These are phyloP conservation scores for Scaptomyza montana DNA, from an alignment of 1,140 invertebrate genomes.

Conservation along the genomic window DNA sequence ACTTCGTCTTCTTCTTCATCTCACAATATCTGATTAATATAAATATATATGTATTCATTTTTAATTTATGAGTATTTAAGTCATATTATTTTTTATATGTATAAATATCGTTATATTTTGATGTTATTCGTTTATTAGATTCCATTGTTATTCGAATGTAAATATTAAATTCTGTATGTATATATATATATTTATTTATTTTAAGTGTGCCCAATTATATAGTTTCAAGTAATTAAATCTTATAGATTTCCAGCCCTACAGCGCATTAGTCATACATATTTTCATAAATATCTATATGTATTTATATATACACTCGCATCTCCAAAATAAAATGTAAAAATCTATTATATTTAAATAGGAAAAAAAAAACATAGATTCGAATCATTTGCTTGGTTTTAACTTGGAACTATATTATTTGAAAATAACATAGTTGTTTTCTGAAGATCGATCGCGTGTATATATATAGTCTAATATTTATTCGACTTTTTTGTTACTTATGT, in stretches of 20 bases:
- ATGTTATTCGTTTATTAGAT: constrained; percentile 11
- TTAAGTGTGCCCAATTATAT: constrained; percentile 51
- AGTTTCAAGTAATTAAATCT: constrained; percentile 48
- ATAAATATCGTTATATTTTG: constrained; percentile 35
- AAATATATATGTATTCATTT: constrained; percentile 44
- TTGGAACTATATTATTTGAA: background rate
- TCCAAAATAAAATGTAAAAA: constrained; percentile 1
- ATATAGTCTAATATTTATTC: too few species aligned
- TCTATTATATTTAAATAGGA: too few species aligned
- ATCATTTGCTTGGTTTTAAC: background rate
- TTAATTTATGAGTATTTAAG: constrained; percentile 39
- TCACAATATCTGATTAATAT: constrained; percentile 64
- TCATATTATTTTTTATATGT: constrained; percentile 27
- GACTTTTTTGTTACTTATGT: constrained; percentile 4
- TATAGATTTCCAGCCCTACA: constrained; percentile 39
- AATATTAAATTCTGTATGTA: constrained; percentile 47
- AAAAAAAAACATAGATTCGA: too few species aligned
- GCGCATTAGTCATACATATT: constrained; percentile 10
- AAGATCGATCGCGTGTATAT: constrained; percentile 1
- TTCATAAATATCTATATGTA: constrained; percentile 18
- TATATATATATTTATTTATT: constrained; percentile 43
- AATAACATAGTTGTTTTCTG: constrained; percentile 1
- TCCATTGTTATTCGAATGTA: constrained; percentile 36
- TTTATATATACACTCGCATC: constrained; percentile 2
- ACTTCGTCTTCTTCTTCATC: constrained; percentile 34